These are phyloP conservation scores for Xenopus borealis DNA, from an alignment of 2,113 vertebrate genomes.

Conservation along the genomic window DNA sequence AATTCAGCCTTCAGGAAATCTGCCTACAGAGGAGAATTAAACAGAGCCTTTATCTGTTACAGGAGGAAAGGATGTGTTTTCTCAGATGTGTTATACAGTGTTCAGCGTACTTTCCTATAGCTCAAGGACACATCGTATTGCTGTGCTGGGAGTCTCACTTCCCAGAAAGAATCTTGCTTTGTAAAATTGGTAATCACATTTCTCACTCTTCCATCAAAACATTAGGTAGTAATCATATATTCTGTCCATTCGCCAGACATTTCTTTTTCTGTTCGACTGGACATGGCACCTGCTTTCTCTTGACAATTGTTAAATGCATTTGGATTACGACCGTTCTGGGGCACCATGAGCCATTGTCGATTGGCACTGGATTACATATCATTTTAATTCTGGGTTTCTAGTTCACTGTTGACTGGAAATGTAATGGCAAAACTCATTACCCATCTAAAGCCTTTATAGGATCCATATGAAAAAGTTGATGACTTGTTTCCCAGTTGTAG, in stretches of 20 bases:
- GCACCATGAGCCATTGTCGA: slow-evolving; percentile 20
- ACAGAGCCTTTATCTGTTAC: slow-evolving; percentile 7
- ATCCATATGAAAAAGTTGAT: slow-evolving; percentile 34
- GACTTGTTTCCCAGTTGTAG: slow-evolving; percentile 20
- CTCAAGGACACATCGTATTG: slow-evolving; percentile 45
- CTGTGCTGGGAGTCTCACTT: slow-evolving; percentile 42
- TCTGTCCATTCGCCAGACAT: slow-evolving; percentile 24
- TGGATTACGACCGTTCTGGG: slow-evolving; percentile 36
- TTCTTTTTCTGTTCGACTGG: slow-evolving; percentile 21
- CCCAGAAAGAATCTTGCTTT: slow-evolving; percentile 44
- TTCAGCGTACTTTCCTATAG: slow-evolving; percentile 33
- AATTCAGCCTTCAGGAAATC: background rate
- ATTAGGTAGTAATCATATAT: slow-evolving; percentile 46
- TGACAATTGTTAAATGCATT: slow-evolving; percentile 42
- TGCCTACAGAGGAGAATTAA: slow-evolving; percentile 1
- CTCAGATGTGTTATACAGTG: slow-evolving; percentile 15
- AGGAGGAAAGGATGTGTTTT: slow-evolving; percentile 14
- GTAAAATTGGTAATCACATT: slow-evolving; percentile 46
- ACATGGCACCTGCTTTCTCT: slow-evolving; percentile 37
- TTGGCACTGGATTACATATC: slow-evolving; percentile 44
- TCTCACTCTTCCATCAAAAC: slow-evolving; percentile 45
- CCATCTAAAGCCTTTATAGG: slow-evolving; percentile 40
- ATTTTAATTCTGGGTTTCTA: slow-evolving; percentile 37
- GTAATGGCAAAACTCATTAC: slow-evolving; percentile 42
- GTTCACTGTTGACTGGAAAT: slow-evolving; percentile 20